Conservation (phyloP, 2,888 invertebrate genomes). For the Megalurothrips usitatus region DNA sequence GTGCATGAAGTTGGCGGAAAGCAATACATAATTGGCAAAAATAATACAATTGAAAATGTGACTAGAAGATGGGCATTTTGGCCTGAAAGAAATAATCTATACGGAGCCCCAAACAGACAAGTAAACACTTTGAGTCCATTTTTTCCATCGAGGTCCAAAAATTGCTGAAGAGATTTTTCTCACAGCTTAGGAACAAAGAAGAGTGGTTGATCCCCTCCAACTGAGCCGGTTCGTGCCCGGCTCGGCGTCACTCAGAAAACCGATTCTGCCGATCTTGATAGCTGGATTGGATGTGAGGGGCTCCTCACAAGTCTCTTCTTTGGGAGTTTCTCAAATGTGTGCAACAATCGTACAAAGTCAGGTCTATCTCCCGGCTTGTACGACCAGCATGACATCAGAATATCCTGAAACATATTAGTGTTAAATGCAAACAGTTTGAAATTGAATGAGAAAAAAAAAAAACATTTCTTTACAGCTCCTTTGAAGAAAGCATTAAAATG, state of each 20-base stretch:
- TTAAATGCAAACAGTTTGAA: too few species aligned
- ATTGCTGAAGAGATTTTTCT: not conserved
- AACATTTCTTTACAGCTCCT: too few species aligned
- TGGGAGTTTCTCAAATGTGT: conserved; percentile 83
- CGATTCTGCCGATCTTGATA: conserved; percentile 93
- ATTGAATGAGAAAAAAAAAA: too few species aligned
- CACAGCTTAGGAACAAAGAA: not conserved
- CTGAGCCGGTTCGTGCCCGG: conserved; percentile 20
- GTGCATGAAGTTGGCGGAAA: too few species aligned
- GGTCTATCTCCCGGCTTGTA: conserved; percentile 80
- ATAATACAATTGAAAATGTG: conserved; percentile 2
- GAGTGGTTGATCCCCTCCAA: conserved; percentile 14
- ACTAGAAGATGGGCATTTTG: not conserved
- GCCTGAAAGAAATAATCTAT: not conserved
- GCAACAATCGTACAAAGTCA: conserved; percentile 79
- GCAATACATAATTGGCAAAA: not conserved
- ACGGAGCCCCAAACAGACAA: not conserved
- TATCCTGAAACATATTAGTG: conserved; percentile 62
- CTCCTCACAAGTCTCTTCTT: conserved; percentile 93
- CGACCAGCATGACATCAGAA: conserved; percentile 95
- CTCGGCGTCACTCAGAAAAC: conserved; percentile 62
- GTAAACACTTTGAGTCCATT: not conserved
- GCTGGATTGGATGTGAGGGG: conserved; percentile 96
- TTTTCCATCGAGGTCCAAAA: not conserved
- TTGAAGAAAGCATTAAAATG: too few species aligned